Evolutionary conservation across 2,113 vertebrate species (phyloP).

Genomic region (Nothoprocta pentlandii): DNA sequence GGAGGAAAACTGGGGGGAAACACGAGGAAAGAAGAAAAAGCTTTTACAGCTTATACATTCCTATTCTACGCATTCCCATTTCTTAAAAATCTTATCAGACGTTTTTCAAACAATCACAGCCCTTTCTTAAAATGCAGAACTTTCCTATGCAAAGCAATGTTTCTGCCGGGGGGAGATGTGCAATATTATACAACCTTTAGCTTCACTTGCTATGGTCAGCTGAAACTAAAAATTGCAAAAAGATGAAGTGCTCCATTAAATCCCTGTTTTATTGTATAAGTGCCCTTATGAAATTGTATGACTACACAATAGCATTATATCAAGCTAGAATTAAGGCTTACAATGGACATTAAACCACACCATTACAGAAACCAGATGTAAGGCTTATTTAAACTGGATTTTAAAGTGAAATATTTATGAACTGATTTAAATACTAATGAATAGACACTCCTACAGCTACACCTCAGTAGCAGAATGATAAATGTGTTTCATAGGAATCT

Average conservation of each 20-base stretch:
- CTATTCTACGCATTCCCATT: neutral
- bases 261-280: constrained; percentile 78
- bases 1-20: neutral
- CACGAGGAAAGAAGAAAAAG: neutral
- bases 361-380: constrained; percentile 59
- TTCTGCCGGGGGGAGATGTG: constrained; percentile 54
- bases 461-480: constrained; percentile 70
- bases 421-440: constrained; percentile 85
- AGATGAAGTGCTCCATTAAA: constrained; percentile 78
- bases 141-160: constrained; percentile 34
- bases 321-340: constrained; percentile 75
- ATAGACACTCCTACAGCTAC: constrained; percentile 67
- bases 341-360: constrained; percentile 66
- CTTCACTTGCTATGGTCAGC: constrained; percentile 76
- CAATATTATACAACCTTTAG: constrained; percentile 52
- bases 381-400: constrained; percentile 70
- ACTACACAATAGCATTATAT: constrained; percentile 76
- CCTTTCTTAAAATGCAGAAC: constrained; percentile 35
- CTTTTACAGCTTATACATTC: neutral
- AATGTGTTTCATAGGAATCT: constrained; percentile 46
- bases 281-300: constrained; percentile 80
- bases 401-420: constrained; percentile 83
- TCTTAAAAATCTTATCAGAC: neutral
- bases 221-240: constrained; percentile 77
- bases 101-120: neutral